Evolutionary conservation across 37 sponge, comb jelly and placozoan species (phyloP).

Genomic region (Mnemiopsis leidyi): DNA sequence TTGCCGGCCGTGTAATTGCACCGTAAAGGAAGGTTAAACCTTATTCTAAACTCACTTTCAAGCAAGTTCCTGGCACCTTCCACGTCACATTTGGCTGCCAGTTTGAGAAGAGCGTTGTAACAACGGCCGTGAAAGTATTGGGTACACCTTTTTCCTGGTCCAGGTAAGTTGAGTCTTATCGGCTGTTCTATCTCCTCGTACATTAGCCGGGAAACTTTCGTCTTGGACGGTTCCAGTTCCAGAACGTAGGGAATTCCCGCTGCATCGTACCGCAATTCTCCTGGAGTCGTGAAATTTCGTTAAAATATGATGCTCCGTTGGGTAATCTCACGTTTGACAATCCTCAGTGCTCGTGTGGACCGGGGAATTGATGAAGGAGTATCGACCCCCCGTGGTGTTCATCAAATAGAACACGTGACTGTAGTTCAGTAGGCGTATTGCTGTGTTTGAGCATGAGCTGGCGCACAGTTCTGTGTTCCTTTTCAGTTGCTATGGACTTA

Average conservation of each 20-base stretch:
- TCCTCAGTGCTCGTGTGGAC: no score
- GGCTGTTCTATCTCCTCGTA: background rate
- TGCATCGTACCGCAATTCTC: background rate
- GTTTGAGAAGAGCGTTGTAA: background rate
- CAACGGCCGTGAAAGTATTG: background rate
- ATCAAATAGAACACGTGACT: background rate
- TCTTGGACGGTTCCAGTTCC: background rate
- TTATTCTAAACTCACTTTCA: background rate
- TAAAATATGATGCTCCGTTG: no score
- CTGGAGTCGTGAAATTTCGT: background rate
- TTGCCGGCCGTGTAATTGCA: background rate
- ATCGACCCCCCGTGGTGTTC: background rate
- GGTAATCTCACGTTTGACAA: no score
- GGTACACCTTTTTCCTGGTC: background rate
- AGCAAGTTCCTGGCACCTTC: background rate
- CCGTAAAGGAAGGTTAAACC: background rate
- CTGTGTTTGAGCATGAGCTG: background rate
- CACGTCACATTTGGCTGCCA: background rate
- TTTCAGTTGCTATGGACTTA: background rate
- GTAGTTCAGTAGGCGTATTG: background rate
- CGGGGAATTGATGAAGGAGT: background rate
- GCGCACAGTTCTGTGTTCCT: background rate
- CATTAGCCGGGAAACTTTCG: background rate
- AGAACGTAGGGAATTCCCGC: background rate
- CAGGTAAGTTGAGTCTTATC: background rate